These are phyloP conservation scores for Heloderma charlesbogerti DNA, from an alignment of 2,113 vertebrate species.

Conservation along the genomic window DNA sequence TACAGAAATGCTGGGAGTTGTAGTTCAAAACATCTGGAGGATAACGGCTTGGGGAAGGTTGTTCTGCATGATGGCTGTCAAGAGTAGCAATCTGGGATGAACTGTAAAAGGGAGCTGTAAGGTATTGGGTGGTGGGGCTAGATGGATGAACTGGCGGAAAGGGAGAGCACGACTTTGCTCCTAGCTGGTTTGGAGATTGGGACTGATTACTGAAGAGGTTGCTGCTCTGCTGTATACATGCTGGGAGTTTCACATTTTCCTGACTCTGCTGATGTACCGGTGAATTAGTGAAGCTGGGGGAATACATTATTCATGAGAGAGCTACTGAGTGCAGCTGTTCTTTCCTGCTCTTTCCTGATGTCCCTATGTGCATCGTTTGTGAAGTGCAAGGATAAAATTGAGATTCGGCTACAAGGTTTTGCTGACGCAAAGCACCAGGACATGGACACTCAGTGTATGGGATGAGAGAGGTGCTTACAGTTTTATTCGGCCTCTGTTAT, in stretches of 20 bases:
- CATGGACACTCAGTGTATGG: slow-evolving; percentile 72
- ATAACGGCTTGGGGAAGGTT: too few relatives aligned
- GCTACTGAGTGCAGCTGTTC: slow-evolving; percentile 68
- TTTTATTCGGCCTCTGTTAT: slow-evolving; percentile 81
- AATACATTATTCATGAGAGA: slow-evolving; percentile 68
- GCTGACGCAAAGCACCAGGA: slow-evolving; percentile 77
- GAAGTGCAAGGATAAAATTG: slow-evolving; percentile 79
- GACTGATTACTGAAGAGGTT: too few relatives aligned
- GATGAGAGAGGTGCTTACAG: slow-evolving; percentile 72
- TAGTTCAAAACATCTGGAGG: too few relatives aligned
- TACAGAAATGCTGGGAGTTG: too few relatives aligned
- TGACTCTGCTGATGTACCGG: slow-evolving; percentile 74
- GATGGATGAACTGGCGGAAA: slow-evolving; percentile 86
- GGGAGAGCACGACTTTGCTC: slow-evolving; percentile 85
- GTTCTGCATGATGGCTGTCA: slow-evolving; percentile 87
- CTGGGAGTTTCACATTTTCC: slow-evolving; percentile 83
- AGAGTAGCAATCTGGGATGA: slow-evolving; percentile 87
- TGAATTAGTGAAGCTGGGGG: slow-evolving; percentile 75
- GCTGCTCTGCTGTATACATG: slow-evolving; percentile 84
- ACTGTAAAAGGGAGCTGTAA: slow-evolving; percentile 85
- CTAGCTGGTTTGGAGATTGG: slow-evolving; percentile 87
- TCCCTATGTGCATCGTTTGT: slow-evolving; percentile 71
- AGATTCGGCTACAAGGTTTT: slow-evolving; percentile 78
- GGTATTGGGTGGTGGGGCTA: slow-evolving; percentile 85
- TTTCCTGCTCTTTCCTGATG: slow-evolving; percentile 74